A percentile compares a stretch with the other conserved stretches of the same genome.
Conservation (phyloP, 2,797 vertebrate genomes). For the Microchirus variegatus region DNA sequence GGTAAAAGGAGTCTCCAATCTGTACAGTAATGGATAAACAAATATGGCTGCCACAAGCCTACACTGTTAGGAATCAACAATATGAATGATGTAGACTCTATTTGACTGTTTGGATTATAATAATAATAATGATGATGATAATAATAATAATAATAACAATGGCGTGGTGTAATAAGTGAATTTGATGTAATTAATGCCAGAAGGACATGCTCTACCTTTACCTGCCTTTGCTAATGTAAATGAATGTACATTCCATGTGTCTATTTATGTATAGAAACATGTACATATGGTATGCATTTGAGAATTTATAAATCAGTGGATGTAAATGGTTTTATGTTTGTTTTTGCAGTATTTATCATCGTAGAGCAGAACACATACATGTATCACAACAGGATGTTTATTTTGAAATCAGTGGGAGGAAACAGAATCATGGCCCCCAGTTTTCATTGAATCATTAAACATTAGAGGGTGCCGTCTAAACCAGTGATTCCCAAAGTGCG, state of each 20-base stretch:
- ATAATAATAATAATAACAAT: constrained; percentile 5
- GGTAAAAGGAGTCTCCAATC: neutral
- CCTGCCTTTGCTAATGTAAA: constrained; percentile 79
- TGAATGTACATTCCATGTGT: constrained; percentile 80
- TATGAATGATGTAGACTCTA: neutral
- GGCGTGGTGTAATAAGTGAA: constrained; percentile 31
- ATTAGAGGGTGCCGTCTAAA: no score
- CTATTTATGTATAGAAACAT: constrained; percentile 61
- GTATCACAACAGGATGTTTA: constrained; percentile 16
- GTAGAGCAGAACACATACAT: constrained; percentile 1
- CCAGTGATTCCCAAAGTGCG: neutral
- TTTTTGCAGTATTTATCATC: constrained; percentile 63
- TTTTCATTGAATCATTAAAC: neutral
- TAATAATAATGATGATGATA: constrained; percentile 5
- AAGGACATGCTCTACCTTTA: constrained; percentile 62
- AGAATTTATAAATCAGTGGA: constrained; percentile 79
- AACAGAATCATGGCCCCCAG: no score
- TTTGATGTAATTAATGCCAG: constrained; percentile 44
- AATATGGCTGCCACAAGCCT: no score
- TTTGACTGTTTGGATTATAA: constrained; percentile 7
- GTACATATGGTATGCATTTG: constrained; percentile 66
- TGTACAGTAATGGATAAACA: no score
- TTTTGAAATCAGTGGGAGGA: neutral
- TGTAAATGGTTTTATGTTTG: constrained; percentile 67
- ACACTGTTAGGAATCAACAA: neutral